phyloP scores from a whole-genome alignment of 2,888 invertebrate species.

The Athalia cordata region DNA sequence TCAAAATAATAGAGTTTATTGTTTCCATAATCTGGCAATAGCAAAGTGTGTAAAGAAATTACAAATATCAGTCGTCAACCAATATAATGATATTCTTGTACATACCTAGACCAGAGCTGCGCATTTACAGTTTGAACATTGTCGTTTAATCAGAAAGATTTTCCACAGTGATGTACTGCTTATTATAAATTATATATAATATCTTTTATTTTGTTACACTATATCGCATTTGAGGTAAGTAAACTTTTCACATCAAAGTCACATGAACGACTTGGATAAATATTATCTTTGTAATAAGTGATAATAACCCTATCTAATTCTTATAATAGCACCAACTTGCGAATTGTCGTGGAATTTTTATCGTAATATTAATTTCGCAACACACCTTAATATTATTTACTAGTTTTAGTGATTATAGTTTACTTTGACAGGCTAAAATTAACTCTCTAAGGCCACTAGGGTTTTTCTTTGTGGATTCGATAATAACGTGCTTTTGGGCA shows the following conservation, averaged over 20 bases:
- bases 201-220: not conserved
- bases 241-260: not conserved
- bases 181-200: constrained; percentile 24
- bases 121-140: constrained; percentile 14
- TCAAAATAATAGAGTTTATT: constrained; percentile 34
- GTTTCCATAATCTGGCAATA: constrained; percentile 13
- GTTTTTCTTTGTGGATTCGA: constrained; percentile 47
- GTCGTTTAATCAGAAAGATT: not conserved
- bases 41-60: constrained; percentile 28
- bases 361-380: constrained; percentile 32
- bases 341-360: constrained; percentile 26
- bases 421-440: constrained; percentile 27
- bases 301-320: constrained; percentile 36
- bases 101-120: not conserved
- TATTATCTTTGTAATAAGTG: constrained; percentile 20
- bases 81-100: constrained; percentile 29
- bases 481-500: constrained; percentile 7
- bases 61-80: constrained; percentile 37
- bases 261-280: constrained; percentile 15
- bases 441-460: constrained; percentile 62
- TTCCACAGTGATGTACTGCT: not conserved
- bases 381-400: constrained; percentile 22
- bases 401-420: constrained; percentile 16
- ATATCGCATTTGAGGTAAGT: constrained; percentile 16
- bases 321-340: constrained; percentile 41